Conservation (phyloP, 2,113 vertebrate genomes). For the Sturnira hondurensis region DNA sequence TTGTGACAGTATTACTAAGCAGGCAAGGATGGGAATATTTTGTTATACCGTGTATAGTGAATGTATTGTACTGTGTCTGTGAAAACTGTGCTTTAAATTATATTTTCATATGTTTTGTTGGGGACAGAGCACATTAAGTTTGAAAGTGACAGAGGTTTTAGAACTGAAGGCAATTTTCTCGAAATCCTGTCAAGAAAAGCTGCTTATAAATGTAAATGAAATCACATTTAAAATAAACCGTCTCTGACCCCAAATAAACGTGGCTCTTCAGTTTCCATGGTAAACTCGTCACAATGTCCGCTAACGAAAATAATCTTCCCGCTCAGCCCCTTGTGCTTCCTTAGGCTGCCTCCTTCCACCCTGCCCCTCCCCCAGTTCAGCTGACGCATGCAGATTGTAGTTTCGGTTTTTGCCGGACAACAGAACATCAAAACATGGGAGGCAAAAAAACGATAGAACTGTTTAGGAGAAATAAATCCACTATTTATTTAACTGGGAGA, state of each 20-base stretch:
- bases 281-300: neutral
- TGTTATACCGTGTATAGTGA: constrained; percentile 97
- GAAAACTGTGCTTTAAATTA: constrained; percentile 99
- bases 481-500: neutral
- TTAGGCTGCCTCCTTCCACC: neutral
- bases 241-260: constrained; percentile 82
- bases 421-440: neutral
- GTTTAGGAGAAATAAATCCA: neutral
- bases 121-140: constrained; percentile 88
- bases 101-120: constrained; percentile 98
- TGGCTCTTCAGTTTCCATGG: constrained; percentile 50
- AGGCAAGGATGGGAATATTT: constrained; percentile 92
- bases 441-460: neutral
- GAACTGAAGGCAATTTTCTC: constrained; percentile 88
- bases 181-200: constrained; percentile 90
- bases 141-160: constrained; percentile 89
- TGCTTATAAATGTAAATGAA: constrained; percentile 96
- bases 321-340: neutral
- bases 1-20: constrained; percentile 94
- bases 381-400: neutral
- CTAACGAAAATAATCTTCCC: neutral
- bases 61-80: constrained; percentile 96
- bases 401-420: neutral
- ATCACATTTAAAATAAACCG: constrained; percentile 92
- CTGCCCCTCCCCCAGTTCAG: neutral